Percentiles rank a stretch among this genome's conserved stretches.
These are phyloP conservation scores for Morelia viridis DNA, from an alignment of 2,797 vertebrate genomes.

Conservation along the genomic window DNA sequence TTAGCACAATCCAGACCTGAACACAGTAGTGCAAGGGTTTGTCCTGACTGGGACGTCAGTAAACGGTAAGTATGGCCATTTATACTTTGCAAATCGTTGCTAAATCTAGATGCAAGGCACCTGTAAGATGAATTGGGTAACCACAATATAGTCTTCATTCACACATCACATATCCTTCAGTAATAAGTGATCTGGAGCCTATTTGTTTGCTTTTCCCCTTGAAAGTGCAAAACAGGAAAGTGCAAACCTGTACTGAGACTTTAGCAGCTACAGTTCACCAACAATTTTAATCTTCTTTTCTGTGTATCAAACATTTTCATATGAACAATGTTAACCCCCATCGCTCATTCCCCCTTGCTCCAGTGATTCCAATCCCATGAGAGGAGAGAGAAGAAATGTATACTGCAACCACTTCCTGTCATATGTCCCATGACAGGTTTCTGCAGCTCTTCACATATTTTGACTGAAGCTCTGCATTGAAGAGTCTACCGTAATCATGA, in stretches of 20 bases:
- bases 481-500: no score
- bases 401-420: background rate
- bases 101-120: constrained; percentile 17
- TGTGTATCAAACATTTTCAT: background rate
- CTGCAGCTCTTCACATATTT: background rate
- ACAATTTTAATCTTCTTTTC: background rate
- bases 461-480: background rate
- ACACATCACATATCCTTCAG: background rate
- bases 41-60: background rate
- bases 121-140: background rate
- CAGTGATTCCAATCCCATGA: background rate
- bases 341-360: background rate
- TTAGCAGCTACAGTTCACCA: constrained; percentile 5
- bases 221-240: no score
- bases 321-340: background rate
- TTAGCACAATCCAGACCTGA: background rate
- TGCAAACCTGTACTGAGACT: background rate
- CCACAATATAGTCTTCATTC: background rate
- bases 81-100: constrained; percentile 3
- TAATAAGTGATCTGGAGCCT: background rate
- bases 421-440: background rate
- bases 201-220: background rate
- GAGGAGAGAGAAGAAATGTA: background rate
- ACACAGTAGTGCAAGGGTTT: background rate
- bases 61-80: background rate